Conservation (phyloP, 2,797 vertebrate species). For the Phaenicophaeus curvirostris region DNA sequence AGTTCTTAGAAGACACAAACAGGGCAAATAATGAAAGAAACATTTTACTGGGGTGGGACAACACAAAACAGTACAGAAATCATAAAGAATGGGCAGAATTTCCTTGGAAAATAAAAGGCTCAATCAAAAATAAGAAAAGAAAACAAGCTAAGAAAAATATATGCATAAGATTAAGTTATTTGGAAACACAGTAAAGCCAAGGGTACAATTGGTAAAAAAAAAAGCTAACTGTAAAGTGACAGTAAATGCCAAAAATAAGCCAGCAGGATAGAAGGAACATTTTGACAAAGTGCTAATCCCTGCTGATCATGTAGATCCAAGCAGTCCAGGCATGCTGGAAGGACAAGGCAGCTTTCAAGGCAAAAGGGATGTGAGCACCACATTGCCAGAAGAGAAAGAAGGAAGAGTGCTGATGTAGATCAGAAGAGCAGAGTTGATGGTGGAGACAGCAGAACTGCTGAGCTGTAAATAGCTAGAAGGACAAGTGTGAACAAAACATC, state of each 20-base stretch:
- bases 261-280: background rate
- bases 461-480: slow-evolving; percentile 43
- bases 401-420: background rate
- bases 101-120: background rate
- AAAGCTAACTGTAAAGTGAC: background rate
- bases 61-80: background rate
- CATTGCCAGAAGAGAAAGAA: background rate
- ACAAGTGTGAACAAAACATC: background rate
- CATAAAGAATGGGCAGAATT: accelerated
- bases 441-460: background rate
- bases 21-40: background rate
- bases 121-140: background rate
- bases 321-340: background rate
- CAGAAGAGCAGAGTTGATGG: background rate
- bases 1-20: background rate
- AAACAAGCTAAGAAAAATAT: background rate
- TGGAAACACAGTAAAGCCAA: background rate
- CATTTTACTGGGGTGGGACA: background rate
- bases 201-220: background rate
- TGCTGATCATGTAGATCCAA: background rate
- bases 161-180: background rate
- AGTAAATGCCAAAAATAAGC: background rate
- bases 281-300: slow-evolving; percentile 20
- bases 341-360: background rate
- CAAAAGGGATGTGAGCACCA: background rate